phyloP scores from a whole-genome alignment of 2,113 vertebrate species.

The Dascyllus trimaculatus region DNA sequence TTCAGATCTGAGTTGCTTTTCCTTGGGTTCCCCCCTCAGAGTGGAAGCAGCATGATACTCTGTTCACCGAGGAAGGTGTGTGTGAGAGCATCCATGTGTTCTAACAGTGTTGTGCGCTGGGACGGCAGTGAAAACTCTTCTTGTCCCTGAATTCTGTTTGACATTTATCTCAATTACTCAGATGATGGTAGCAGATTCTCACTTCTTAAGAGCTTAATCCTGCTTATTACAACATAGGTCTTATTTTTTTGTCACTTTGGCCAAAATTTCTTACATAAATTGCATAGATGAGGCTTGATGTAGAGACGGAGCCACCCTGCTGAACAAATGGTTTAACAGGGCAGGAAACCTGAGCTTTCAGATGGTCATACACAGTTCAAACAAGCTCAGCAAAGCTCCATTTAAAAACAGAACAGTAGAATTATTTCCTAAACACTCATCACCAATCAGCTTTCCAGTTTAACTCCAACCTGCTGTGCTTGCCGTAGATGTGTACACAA shows the following conservation, averaged over 20 bases:
- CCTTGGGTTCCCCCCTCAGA: slow-evolving; percentile 25
- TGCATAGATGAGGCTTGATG: too few species aligned
- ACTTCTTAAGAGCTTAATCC: too few species aligned
- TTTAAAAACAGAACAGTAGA: neutral
- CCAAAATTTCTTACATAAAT: too few species aligned
- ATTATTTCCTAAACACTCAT: neutral
- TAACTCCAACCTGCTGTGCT: neutral
- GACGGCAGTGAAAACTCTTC: neutral
- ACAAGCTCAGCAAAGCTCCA: neutral
- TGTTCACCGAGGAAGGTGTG: slow-evolving; percentile 10
- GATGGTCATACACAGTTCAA: neutral
- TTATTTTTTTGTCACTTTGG: too few species aligned
- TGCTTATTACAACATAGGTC: too few species aligned
- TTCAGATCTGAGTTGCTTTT: slow-evolving; percentile 46
- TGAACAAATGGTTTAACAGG: too few species aligned
- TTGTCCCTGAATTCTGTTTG: neutral
- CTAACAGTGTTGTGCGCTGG: neutral
- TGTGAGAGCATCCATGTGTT: neutral
- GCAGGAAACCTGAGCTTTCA: too few species aligned
- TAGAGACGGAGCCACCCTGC: too few species aligned
- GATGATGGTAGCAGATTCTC: neutral
- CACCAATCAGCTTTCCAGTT: neutral
- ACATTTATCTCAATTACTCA: neutral
- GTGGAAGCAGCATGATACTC: slow-evolving; percentile 4
- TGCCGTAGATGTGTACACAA: neutral